Base-by-base conservation (phyloP, 2,888 invertebrate genomes). In the Drosophila affinis region DNA sequence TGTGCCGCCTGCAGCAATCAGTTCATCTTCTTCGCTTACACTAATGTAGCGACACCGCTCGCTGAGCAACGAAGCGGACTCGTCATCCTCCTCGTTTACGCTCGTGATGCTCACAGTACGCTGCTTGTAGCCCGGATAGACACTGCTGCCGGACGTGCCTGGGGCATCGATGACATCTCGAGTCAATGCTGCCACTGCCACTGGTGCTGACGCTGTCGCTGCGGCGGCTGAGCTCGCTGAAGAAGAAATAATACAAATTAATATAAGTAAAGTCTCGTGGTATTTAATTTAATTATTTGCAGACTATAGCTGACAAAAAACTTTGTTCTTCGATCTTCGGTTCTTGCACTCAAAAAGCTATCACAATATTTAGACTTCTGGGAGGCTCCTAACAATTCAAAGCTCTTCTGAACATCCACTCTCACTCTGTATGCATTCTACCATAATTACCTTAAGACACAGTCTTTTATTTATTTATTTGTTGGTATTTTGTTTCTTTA, bases 1-100 rank as follows among this genome's bases (percentile, higher is more conserved):
- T 59, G 54, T 44, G 32, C 39, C 47, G 53, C 59, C 70, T 58
- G 62, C 70, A 60, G 84, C 75, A 61, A 79, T 77, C 76, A 82
- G 74, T 78, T 91, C 91, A 63, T 92, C 91, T 77, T 92, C 92
- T 75, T 91, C 92, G 63, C 91, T 91, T 54, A 91, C 86, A 75
- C 91, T 92, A 59, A 89, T 84, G 72, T 91, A 91, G 68, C 90
- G 91, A 77, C 89, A 90, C 47, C 90, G 89, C 52, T 90, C 90
- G 62, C 81, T 87, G 1, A 90, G 62, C 65, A 91, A 72, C 34
- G 91, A 90, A 27, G 90, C 64, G 7, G 88, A 88, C 70, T 91
- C 91, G 29, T 90, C 91, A 47, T 91, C 91, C 70, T 91, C 92
- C 79, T 91, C 91, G 10, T 88, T 89, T 32, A 88, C 87, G 77